These are phyloP conservation scores for Leucoraja ocellata DNA, from an alignment of 2,797 vertebrate species.

Conservation along the genomic window DNA sequence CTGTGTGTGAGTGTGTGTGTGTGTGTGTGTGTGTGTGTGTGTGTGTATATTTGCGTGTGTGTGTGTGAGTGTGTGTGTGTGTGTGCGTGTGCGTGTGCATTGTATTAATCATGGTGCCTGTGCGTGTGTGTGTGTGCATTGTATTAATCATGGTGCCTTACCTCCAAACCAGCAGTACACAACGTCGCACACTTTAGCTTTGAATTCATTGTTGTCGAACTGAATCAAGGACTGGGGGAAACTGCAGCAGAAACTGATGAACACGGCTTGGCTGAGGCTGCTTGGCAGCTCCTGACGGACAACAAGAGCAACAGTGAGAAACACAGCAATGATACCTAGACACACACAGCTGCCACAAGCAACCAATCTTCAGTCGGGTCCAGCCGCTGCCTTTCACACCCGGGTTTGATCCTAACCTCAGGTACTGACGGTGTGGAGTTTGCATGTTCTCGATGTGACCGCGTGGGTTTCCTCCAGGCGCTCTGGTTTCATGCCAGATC, in stretches of 20 bases:
- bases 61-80: too few species aligned
- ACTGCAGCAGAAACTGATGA: conserved; percentile 6
- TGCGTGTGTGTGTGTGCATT: too few species aligned
- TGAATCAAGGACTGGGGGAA: conserved; percentile 29
- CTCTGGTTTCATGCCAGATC: too few species aligned
- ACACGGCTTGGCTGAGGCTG: neutral
- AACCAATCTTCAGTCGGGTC: neutral
- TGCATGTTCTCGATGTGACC: too few species aligned
- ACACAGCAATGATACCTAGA: neutral
- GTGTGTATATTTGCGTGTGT: too few species aligned
- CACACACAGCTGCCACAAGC: neutral
- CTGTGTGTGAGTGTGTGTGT: neutral
- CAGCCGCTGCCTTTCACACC: neutral
- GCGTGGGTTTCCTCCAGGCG: too few species aligned
- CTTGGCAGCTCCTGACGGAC: neutral
- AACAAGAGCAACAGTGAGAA: neutral
- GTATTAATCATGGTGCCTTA: neutral
- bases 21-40: too few species aligned
- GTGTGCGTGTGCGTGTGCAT: too few species aligned
- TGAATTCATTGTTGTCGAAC: neutral
- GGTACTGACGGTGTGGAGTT: too few species aligned
- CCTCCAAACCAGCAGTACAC: conserved; percentile 27
- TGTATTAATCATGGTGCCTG: too few species aligned
- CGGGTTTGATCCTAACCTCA: too few species aligned
- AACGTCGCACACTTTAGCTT: conserved; percentile 3